These are phyloP conservation scores for Tursiops truncatus DNA, from an alignment of 2,113 vertebrate genomes.

Conservation along the genomic window DNA sequence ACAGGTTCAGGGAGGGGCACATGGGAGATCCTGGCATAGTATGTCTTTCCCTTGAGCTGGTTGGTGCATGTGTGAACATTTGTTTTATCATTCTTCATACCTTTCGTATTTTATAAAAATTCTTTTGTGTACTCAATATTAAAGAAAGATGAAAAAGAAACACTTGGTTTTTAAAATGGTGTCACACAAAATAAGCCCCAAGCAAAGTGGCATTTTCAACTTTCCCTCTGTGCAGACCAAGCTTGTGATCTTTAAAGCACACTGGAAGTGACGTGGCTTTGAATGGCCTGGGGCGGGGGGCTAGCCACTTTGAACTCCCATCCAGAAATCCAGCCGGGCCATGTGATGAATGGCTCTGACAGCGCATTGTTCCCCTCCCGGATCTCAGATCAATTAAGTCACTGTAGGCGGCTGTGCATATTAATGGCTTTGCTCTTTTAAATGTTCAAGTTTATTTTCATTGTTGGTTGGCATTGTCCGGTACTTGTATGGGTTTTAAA, in stretches of 20 bases:
- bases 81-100: conserved; percentile 7
- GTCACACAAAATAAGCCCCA: neutral
- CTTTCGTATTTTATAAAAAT: neutral
- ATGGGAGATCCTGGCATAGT: neutral
- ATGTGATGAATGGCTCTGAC: conserved; percentile 27
- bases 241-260: conserved; percentile 24
- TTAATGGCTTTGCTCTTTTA: conserved; percentile 56
- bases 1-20: neutral
- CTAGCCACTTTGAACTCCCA: conserved; percentile 9
- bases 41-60: neutral
- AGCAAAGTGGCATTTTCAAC: neutral
- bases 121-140: neutral
- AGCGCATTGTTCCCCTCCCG: neutral
- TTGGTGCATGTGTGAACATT: neutral
- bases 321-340: neutral
- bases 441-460: conserved; percentile 41
- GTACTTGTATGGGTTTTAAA: conserved; percentile 43
- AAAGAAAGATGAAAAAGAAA: conserved; percentile 34
- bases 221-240: neutral
- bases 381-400: conserved; percentile 35
- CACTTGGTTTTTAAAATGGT: conserved; percentile 35
- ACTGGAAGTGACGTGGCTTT: conserved; percentile 4
- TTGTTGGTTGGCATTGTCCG: conserved; percentile 1
- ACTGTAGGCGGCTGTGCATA: conserved; percentile 37
- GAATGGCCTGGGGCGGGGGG: neutral